These are phyloP conservation scores for Brotogeris chrysoptera DNA, from an alignment of 2,797 vertebrate species.

Conservation along the genomic window DNA sequence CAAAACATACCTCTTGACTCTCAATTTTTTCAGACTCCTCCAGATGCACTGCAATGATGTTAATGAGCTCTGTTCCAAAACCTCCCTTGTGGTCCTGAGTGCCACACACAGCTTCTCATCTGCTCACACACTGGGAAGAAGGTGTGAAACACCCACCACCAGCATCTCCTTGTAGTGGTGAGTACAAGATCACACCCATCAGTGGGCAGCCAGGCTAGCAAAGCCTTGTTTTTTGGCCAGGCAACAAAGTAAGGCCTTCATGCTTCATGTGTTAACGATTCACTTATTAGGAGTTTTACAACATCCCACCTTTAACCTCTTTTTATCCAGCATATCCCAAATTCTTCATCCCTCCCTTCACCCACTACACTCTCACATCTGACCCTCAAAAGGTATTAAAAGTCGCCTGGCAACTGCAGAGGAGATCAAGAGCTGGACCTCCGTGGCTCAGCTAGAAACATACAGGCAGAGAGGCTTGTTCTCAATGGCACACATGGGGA, in stretches of 20 bases:
- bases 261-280: background rate
- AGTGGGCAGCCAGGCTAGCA: background rate
- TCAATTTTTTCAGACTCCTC: background rate
- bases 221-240: background rate
- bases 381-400: background rate
- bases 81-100: background rate
- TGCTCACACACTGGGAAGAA: background rate
- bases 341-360: background rate
- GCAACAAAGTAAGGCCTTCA: background rate
- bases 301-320: background rate
- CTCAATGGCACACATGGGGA: background rate
- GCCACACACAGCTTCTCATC: conserved; percentile 34
- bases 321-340: background rate
- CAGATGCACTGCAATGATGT: background rate
- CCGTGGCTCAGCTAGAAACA: rapidly evolving
- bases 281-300: background rate
- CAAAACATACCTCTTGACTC: background rate
- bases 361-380: rapidly evolving
- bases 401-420: rapidly evolving
- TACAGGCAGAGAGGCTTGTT: background rate
- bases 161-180: background rate
- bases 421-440: background rate
- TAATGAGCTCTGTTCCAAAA: background rate
- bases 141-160: background rate
- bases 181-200: background rate